Percentiles rank a stretch among this genome's conserved stretches.
phyloP scores from a whole-genome alignment of 2,113 vertebrate species.

The Perccottus glenii region DNA sequence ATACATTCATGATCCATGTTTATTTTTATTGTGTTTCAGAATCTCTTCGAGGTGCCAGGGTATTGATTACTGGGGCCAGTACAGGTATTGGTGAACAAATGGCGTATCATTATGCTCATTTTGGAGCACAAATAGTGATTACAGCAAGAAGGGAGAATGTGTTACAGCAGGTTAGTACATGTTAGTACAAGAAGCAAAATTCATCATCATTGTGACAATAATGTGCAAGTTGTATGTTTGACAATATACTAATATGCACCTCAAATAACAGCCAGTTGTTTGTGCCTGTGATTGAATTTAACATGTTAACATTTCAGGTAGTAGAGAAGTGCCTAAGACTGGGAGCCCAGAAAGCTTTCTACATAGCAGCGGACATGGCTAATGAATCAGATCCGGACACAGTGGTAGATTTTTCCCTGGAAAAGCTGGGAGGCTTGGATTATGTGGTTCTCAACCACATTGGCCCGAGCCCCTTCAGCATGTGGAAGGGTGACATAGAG shows the following conservation, averaged over 20 bases:
- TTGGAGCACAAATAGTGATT: slow-evolving; percentile 85
- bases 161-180: slow-evolving; percentile 80
- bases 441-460: slow-evolving; percentile 88
- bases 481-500: slow-evolving; percentile 81
- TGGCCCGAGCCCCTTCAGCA: slow-evolving; percentile 71
- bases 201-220: neutral
- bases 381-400: slow-evolving; percentile 75
- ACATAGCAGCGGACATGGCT: slow-evolving; percentile 85
- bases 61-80: slow-evolving; percentile 87
- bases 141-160: slow-evolving; percentile 83
- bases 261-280: neutral
- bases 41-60: slow-evolving; percentile 78
- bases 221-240: neutral
- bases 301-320: slow-evolving; percentile 74
- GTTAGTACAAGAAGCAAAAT: too few relatives aligned
- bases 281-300: neutral
- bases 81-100: slow-evolving; percentile 88
- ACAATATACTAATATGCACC: neutral
- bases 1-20: too few relatives aligned
- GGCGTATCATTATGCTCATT: slow-evolving; percentile 83
- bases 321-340: slow-evolving; percentile 81
- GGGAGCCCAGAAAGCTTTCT: slow-evolving; percentile 82
- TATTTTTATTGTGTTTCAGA: slow-evolving; percentile 59
- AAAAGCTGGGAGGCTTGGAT: slow-evolving; percentile 87
- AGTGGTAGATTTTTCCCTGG: slow-evolving; percentile 82